These are phyloP conservation scores for Hormaphis cornu DNA, from an alignment of 1,140 invertebrate genomes.

Conservation along the genomic window DNA sequence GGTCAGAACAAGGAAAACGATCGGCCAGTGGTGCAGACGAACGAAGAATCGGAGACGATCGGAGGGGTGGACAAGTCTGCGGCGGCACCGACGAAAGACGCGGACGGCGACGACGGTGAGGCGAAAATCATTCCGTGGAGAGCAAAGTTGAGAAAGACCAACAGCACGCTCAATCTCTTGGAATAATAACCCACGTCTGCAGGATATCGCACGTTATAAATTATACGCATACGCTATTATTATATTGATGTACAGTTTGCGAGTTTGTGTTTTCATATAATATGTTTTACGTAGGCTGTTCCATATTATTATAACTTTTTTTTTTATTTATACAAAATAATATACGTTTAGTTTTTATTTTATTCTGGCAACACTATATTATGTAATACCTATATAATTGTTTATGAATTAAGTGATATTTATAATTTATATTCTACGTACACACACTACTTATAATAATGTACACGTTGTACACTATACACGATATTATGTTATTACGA, in stretches of 20 bases:
- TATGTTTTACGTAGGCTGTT: too few species aligned
- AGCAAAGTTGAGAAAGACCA: slow-evolving; percentile 76
- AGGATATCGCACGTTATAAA: neutral
- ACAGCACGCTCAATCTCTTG: slow-evolving; percentile 67
- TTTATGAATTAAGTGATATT: neutral
- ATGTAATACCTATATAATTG: neutral
- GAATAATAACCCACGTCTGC: slow-evolving; percentile 44
- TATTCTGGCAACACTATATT: too few species aligned
- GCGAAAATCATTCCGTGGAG: slow-evolving; percentile 71
- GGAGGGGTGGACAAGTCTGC: neutral
- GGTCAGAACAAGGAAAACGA: slow-evolving; percentile 42
- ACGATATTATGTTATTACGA: neutral
- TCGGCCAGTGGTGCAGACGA: slow-evolving; percentile 33
- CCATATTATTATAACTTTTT: slow-evolving; percentile 26
- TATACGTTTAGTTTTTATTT: neutral
- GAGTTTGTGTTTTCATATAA: too few species aligned
- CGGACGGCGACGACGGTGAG: slow-evolving; percentile 50
- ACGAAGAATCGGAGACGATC: neutral
- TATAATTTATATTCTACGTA: slow-evolving; percentile 12
- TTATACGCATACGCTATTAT: too few species aligned
- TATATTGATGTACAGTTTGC: too few species aligned
- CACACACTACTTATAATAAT: neutral
- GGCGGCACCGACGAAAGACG: slow-evolving; percentile 37
- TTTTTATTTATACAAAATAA: slow-evolving; percentile 4
- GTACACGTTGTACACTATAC: neutral